Evolutionary conservation across 2,888 invertebrate species (phyloP).

Genomic region (Drosophila prostipennis): DNA sequence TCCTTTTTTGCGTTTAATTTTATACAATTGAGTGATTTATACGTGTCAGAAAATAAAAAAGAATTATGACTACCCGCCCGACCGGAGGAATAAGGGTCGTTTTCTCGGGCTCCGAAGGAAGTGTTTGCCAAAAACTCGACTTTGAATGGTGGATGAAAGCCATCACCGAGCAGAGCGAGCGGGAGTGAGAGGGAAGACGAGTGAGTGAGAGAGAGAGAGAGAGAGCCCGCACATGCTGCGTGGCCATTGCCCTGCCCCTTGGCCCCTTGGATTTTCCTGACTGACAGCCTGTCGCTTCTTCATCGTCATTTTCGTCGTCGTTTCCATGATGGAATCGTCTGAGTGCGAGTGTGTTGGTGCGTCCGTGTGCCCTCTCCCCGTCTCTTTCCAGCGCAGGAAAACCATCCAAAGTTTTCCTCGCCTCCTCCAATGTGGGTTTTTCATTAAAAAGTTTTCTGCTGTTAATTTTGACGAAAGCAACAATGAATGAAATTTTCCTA

Average conservation of each 20-base stretch:
- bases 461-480: slow-evolving; percentile 76
- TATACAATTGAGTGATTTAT: slow-evolving; percentile 83
- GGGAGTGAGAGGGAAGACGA: slow-evolving; percentile 10
- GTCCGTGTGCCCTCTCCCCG: slow-evolving; percentile 32
- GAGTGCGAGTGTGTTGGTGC: slow-evolving; percentile 30
- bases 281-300: slow-evolving; percentile 58
- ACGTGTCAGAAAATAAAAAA: slow-evolving; percentile 83
- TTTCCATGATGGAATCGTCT: slow-evolving; percentile 71
- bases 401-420: slow-evolving; percentile 57
- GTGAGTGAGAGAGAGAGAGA: slow-evolving; percentile 2
- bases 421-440: slow-evolving; percentile 71
- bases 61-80: slow-evolving; percentile 77
- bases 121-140: slow-evolving; percentile 51
- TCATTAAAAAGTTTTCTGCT: slow-evolving; percentile 74
- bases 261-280: slow-evolving; percentile 49
- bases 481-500: slow-evolving; percentile 31
- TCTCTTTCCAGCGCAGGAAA: slow-evolving; percentile 39
- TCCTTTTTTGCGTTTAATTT: slow-evolving; percentile 78
- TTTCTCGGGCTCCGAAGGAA: slow-evolving; percentile 45
- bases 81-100: slow-evolving; percentile 76
- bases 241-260: slow-evolving; percentile 51
- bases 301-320: slow-evolving; percentile 52
- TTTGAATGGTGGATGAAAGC: slow-evolving; percentile 48
- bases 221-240: slow-evolving; percentile 42
- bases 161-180: not conserved